These are phyloP conservation scores for Acanthornis magna DNA, from an alignment of 2,797 vertebrate species.

Conservation along the genomic window DNA sequence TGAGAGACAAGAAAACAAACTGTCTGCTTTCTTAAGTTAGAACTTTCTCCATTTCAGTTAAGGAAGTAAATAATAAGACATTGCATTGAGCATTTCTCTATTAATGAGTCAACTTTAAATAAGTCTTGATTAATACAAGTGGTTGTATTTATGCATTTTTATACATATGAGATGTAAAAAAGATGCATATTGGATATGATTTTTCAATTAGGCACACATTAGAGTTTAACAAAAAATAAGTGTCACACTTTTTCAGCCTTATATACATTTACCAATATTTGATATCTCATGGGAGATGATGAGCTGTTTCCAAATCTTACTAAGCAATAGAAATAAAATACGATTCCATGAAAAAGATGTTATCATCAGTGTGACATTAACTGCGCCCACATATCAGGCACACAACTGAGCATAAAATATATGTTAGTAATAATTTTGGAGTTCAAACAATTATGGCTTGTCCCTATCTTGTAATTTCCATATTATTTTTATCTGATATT, in stretches of 20 bases:
- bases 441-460: not conserved
- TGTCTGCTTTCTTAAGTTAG: not conserved
- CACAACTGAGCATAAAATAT: not conserved
- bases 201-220: conserved; percentile 8
- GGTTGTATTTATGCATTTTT: not conserved
- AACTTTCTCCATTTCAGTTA: not conserved
- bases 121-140: not conserved
- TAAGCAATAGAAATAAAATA: conserved; percentile 12
- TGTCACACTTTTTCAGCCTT: not conserved
- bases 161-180: not conserved
- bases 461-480: not conserved
- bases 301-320: conserved; percentile 14
- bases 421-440: not conserved
- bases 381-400: not conserved
- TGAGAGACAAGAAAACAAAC: not conserved
- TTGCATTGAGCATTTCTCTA: not conserved
- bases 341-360: not conserved
- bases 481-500: not conserved
- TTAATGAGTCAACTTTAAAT: not conserved
- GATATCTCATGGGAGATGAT: not conserved
- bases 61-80: not conserved
- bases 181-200: not conserved
- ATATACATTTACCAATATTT: not conserved
- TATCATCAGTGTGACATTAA: not conserved
- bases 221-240: not conserved